Base-by-base conservation (phyloP, 2,797 vertebrate genomes). In the Morus bassanus region DNA sequence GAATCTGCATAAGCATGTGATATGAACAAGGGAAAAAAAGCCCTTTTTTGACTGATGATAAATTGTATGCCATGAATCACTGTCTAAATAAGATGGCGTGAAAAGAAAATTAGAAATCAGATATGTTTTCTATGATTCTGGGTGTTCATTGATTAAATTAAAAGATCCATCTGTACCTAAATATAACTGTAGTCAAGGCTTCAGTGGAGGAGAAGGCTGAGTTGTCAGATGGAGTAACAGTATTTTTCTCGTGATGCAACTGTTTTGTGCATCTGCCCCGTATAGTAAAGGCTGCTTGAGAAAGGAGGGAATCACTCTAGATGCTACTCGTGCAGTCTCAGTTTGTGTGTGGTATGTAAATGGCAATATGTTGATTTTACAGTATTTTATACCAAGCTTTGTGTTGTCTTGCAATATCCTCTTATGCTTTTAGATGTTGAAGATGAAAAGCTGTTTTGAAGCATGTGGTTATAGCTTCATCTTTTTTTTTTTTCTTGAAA, bases 401-500 rank as follows among this genome's bases (percentile, higher is more conserved):
- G 39, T 89, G 59, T 87, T 81, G 61, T 53, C 61, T 96, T 72
- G 48, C 73, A 56, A 16, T 77, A 81, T 88, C 23, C 9, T 84
- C 50, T 85, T 57, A 28, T 1, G 39, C 13, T 91, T 85, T 88
- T 61, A 57, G 39, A 80, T 80, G 53, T 63, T n/a, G 60, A 76
- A 39, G 72, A 72, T 85, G 64, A 88, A 96, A 95, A 91, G 39
- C 75, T 91, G 43, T 79, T 91, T 70, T 78, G 56, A 80, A 87
- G 51, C 45, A 60, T 64, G 33, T 91, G 60, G 23, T 79, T 88
- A 63, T 43, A 77, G 39, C 39, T 73, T 85, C 25, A 61, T 64
- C 1, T 8, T 30, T 78, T 21, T 54, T 10, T 43, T 45, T 50
- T 61, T 59, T 8, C 45, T 30, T 31, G 22, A 7, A 60, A 21